These are phyloP conservation scores for Triplophysa dalaica DNA, from an alignment of 2,113 vertebrate genomes.

Conservation along the genomic window DNA sequence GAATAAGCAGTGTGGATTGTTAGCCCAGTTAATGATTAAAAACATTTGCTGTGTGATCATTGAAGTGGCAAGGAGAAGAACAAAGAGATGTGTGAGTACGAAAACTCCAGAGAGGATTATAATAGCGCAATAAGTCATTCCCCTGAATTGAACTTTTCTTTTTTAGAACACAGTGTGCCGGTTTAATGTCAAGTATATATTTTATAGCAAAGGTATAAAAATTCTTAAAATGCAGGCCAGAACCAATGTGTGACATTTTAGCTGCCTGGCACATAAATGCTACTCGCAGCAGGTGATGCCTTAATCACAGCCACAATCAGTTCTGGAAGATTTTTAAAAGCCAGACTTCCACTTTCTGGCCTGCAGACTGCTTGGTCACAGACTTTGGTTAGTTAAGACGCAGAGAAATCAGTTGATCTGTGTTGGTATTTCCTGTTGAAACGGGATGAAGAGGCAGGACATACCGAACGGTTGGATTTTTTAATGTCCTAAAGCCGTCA, in stretches of 20 bases:
- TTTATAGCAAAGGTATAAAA: not conserved
- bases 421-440: too few relatives aligned
- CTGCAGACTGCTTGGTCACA: too few relatives aligned
- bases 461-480: too few relatives aligned
- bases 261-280: constrained; percentile 8
- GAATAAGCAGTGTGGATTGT: not conserved
- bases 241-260: constrained; percentile 44
- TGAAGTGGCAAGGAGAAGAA: constrained; percentile 13
- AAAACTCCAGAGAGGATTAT: constrained; percentile 8
- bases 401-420: too few relatives aligned
- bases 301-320: not conserved
- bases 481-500: too few relatives aligned
- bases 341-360: not conserved
- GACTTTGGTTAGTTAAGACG: too few relatives aligned
- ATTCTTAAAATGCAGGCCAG: constrained; percentile 1
- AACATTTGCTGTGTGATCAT: not conserved
- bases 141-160: not conserved
- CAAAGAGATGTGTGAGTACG: constrained; percentile 18
- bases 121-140: not conserved
- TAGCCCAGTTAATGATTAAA: constrained; percentile 2
- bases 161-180: not conserved
- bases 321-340: not conserved
- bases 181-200: constrained; percentile 32
- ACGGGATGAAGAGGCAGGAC: too few relatives aligned
- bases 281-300: constrained; percentile 26